Percentiles rank a stretch among this genome's conserved stretches.
These are phyloP conservation scores for Tetranychus piercei DNA, from an alignment of 2,888 invertebrate species.

Conservation along the genomic window DNA sequence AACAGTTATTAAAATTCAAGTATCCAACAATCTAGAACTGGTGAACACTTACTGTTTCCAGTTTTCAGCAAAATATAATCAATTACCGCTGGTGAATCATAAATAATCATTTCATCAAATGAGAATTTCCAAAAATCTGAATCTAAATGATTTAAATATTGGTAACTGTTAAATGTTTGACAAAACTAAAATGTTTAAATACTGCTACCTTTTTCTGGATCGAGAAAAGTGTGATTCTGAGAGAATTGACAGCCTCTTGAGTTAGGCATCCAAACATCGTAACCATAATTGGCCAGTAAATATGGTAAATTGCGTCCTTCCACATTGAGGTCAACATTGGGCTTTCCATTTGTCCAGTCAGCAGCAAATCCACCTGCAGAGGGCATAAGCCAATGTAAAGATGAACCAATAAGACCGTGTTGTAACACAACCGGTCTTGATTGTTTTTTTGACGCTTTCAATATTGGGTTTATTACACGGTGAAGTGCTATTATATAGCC, in stretches of 20 bases:
- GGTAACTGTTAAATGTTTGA: background rate
- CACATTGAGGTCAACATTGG: background rate
- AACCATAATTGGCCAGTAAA: background rate
- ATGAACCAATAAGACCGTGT: background rate
- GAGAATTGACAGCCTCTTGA: background rate
- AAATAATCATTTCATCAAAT: slow-evolving; percentile 12
- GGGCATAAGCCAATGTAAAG: background rate
- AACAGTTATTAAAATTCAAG: background rate
- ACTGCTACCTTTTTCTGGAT: background rate
- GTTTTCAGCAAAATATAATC: background rate
- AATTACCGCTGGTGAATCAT: background rate
- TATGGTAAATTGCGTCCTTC: background rate
- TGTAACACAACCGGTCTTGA: background rate
- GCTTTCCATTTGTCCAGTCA: background rate
- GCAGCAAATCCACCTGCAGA: background rate
- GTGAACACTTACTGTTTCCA: background rate
- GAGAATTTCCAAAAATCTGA: slow-evolving; percentile 7
- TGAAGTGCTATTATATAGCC: background rate
- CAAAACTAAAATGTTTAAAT: background rate
- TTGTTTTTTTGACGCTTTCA: background rate
- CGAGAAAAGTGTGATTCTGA: background rate
- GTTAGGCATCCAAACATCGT: slow-evolving; percentile 2
- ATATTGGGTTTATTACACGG: slow-evolving; percentile 2
- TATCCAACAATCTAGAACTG: background rate
- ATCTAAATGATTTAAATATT: background rate